These are phyloP conservation scores for Microchrysa polita DNA, from an alignment of 2,888 invertebrate species.

Conservation along the genomic window DNA sequence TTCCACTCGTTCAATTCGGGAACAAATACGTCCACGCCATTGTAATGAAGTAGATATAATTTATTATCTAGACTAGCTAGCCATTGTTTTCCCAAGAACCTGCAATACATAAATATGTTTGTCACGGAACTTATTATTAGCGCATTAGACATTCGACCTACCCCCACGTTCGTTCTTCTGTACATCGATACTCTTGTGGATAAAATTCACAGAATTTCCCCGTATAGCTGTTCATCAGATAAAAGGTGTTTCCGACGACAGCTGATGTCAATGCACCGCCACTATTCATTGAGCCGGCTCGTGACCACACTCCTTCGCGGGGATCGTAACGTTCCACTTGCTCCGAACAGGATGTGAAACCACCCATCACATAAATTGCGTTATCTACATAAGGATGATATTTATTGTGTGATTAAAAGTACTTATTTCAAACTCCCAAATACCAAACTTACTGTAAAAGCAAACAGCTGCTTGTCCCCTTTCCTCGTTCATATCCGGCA, in stretches of 20 bases:
- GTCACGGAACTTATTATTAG: no score
- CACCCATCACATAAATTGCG: conserved; percentile 25
- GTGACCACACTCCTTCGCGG: conserved; percentile 11
- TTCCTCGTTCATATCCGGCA: conserved; percentile 7
- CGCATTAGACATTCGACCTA: no score
- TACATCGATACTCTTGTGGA: neutral
- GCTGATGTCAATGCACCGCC: neutral
- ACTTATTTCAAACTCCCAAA: neutral
- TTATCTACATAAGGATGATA: no score
- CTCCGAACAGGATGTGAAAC: neutral
- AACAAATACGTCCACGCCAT: conserved; percentile 11
- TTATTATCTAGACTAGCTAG: neutral
- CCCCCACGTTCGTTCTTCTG: no score
- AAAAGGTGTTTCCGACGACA: neutral
- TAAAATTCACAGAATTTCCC: conserved; percentile 13
- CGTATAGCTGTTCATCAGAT: conserved; percentile 23
- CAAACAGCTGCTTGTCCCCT: conserved; percentile 21
- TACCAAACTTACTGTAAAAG: conserved; percentile 19
- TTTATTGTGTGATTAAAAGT: no score
- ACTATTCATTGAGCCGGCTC: neutral
- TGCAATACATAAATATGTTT: conserved; percentile 10
- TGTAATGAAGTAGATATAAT: conserved; percentile 13
- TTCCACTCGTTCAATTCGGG: neutral
- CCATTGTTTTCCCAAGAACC: conserved; percentile 19
- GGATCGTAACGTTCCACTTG: conserved; percentile 29